Evolutionary conservation across 2,888 invertebrate genomes (phyloP), one percentile per base, ranked within the genome.

Genomic region (Cataglyphis cursor): DNA sequence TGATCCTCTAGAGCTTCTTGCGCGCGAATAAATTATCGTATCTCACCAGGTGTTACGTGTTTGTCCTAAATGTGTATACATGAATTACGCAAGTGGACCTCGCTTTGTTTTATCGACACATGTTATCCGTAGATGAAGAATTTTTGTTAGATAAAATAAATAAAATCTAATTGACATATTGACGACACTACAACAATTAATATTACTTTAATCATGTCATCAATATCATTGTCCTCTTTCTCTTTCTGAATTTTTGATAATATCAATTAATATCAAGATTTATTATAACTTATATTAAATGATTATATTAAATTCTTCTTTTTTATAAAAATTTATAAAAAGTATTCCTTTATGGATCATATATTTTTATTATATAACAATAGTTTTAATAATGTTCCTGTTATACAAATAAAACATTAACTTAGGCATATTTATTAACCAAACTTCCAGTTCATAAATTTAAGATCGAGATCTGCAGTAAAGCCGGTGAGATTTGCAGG

Each of bases 1-100:
- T 24, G 57, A 61, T 81, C 62, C 78, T 48, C 78, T 6, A 54
- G 78, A 59, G 78, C 44, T 78, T 78, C 70, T 70, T 78, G 59
- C 31, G 10, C 35, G 12, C 57, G 70, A 78, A 78, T 78, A 78
- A 70, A 70, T 78, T 70, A 78, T 78, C 59, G 59, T 59, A 59
- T 31, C 21, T 44, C 31, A 21, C n/a, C 57, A 78, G 44, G 8
- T 59, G 76, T 3, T 31, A 78, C 31, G 18, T 21, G 28, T 41
- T 78, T 57, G 41, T 31, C 21, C 24, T 44, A 31, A 9, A 68
- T 6, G 41, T 10, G 31, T 12, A 59, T 24, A 54, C 38, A 15
- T 38, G 31, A 68, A 68, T 78, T 41, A 68, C 21, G 12, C 44
- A 5, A 78, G 24, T 44, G 18, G 28, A 57, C 31, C 31, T 68